phyloP scores from a whole-genome alignment of 2,797 vertebrate species.

The Poecilia wingei region DNA sequence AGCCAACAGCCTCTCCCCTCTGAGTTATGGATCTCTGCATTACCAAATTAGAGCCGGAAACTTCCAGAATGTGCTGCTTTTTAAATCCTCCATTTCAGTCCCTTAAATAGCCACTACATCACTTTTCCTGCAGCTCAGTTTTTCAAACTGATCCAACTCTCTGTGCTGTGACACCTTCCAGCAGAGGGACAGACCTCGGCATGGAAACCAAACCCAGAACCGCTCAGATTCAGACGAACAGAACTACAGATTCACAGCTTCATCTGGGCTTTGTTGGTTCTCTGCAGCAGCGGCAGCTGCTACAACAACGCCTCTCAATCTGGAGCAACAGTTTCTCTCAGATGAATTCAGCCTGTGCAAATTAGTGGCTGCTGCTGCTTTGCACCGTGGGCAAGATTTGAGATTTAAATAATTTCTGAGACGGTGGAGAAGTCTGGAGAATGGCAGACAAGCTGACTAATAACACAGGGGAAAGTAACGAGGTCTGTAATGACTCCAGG shows the following conservation, averaged over 20 bases:
- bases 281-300: slow-evolving; percentile 26
- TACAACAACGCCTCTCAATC: slow-evolving; percentile 51
- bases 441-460: slow-evolving; percentile 74
- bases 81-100: background rate
- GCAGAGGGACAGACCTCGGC: slow-evolving; percentile 48
- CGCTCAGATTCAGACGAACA: slow-evolving; percentile 49
- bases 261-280: slow-evolving; percentile 37
- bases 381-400: slow-evolving; percentile 61
- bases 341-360: slow-evolving; percentile 67
- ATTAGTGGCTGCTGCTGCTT: slow-evolving; percentile 59
- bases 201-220: slow-evolving; percentile 52
- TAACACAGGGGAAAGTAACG: slow-evolving; percentile 73
- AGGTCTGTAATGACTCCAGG: slow-evolving; percentile 73
- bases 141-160: slow-evolving; percentile 22
- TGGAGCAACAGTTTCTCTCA: slow-evolving; percentile 65
- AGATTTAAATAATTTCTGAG: slow-evolving; percentile 79
- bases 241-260: slow-evolving; percentile 11
- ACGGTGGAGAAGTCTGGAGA: slow-evolving; percentile 68
- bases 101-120: slow-evolving; percentile 6
- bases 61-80: background rate
- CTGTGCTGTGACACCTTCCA: slow-evolving; percentile 16
- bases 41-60: background rate
- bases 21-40: background rate
- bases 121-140: slow-evolving; percentile 20
- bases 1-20: background rate